Conservation (phyloP, 2,113 vertebrate species). For the Microtus montanus region DNA sequence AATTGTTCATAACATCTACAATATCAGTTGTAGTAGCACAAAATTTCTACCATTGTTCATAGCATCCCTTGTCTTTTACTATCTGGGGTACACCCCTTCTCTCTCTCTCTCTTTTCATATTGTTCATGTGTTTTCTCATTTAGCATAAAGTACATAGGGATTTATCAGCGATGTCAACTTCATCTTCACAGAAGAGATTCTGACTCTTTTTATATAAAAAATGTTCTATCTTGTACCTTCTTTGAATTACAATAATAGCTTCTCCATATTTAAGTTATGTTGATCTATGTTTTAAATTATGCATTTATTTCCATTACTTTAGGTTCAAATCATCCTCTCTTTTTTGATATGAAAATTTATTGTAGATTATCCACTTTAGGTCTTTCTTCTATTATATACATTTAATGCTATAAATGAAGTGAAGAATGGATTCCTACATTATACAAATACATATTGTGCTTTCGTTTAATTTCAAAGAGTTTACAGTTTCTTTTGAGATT, state of each 20-base stretch:
- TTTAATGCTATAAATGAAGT: background rate
- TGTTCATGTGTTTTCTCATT: background rate
- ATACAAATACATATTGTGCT: background rate
- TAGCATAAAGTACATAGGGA: too few species aligned
- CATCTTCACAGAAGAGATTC: background rate
- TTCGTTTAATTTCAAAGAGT: background rate
- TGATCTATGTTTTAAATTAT: background rate
- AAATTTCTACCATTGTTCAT: fast-evolving
- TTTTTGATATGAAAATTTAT: background rate
- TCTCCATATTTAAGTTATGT: background rate
- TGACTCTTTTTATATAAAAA: background rate
- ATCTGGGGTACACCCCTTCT: background rate
- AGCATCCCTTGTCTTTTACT: background rate
- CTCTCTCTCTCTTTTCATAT: too few species aligned
- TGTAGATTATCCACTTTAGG: background rate
- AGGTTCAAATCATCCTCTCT: background rate
- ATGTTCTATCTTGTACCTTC: background rate
- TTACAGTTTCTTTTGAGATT: background rate
- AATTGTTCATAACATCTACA: background rate
- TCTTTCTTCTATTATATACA: background rate
- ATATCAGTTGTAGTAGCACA: background rate
- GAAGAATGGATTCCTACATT: background rate
- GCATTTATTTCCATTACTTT: background rate
- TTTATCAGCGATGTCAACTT: background rate
- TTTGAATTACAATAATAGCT: background rate